phyloP scores from a whole-genome alignment of 2,113 vertebrate species.

The Colinus virginianus region DNA sequence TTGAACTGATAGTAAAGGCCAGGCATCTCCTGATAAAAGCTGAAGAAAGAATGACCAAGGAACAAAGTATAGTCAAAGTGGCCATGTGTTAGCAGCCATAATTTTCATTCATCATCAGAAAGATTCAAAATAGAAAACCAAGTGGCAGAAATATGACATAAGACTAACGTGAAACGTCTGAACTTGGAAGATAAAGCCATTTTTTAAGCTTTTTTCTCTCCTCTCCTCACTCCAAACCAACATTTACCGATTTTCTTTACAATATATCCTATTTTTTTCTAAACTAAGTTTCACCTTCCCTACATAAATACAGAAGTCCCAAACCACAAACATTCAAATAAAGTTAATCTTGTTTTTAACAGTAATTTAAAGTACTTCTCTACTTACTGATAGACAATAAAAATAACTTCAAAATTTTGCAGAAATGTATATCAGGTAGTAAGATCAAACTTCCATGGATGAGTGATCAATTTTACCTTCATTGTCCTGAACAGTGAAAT shows the following conservation, averaged over 20 bases:
- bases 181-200: neutral
- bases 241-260: neutral
- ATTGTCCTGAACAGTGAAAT: constrained; percentile 96
- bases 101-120: neutral
- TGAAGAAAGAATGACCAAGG: neutral
- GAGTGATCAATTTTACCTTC: constrained; percentile 86
- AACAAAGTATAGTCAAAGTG: neutral
- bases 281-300: neutral
- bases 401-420: neutral
- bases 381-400: neutral
- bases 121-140: neutral
- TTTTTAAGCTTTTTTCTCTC: neutral
- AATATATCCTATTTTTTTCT: neutral
- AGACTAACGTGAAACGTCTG: neutral
- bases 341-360: neutral
- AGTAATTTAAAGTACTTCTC: neutral
- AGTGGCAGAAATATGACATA: neutral
- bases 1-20: neutral
- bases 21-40: neutral
- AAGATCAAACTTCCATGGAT: neutral
- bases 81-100: neutral
- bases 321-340: neutral
- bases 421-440: neutral
- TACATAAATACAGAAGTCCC: neutral
- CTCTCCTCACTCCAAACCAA: neutral